These are phyloP conservation scores for Erynnis tages DNA, from an alignment of 2,888 invertebrate species.

Conservation along the genomic window DNA sequence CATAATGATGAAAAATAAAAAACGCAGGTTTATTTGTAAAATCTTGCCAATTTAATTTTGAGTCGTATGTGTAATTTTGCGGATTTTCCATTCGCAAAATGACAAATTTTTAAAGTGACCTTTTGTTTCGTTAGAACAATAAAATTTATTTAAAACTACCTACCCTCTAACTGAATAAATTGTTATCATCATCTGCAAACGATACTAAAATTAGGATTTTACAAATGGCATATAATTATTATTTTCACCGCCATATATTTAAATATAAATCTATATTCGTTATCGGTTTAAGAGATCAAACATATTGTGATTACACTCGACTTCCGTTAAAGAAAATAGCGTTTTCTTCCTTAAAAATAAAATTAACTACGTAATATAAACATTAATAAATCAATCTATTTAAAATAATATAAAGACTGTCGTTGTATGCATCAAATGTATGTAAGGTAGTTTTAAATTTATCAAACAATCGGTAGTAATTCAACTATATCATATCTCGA, in stretches of 20 bases:
- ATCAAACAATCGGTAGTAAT: not conserved
- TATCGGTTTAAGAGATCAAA: conserved; percentile 53
- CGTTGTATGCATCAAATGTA: conserved; percentile 8
- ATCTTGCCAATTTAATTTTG: too few species aligned
- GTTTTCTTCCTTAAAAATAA: conserved; percentile 33
- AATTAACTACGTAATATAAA: conserved; percentile 30
- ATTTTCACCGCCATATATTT: conserved; percentile 8
- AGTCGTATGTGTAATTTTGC: too few species aligned
- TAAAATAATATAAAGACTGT: not conserved
- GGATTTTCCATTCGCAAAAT: too few species aligned
- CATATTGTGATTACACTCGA: conserved; percentile 31
- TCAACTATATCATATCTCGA: too few species aligned
- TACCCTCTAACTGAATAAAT: not conserved
- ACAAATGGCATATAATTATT: conserved; percentile 8
- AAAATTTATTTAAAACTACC: not conserved
- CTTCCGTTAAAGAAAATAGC: conserved; percentile 38
- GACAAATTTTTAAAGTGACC: too few species aligned
- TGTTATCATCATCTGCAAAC: not conserved
- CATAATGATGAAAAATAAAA: too few species aligned
- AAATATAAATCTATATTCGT: conserved; percentile 37
- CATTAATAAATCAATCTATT: conserved; percentile 19
- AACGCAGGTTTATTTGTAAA: too few species aligned
- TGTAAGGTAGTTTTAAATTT: not conserved
- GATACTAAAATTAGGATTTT: conserved; percentile 4
- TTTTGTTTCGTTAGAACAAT: too few species aligned